These are phyloP conservation scores for Ypsolopha scabrella DNA, from an alignment of 2,888 invertebrate genomes.

Conservation along the genomic window DNA sequence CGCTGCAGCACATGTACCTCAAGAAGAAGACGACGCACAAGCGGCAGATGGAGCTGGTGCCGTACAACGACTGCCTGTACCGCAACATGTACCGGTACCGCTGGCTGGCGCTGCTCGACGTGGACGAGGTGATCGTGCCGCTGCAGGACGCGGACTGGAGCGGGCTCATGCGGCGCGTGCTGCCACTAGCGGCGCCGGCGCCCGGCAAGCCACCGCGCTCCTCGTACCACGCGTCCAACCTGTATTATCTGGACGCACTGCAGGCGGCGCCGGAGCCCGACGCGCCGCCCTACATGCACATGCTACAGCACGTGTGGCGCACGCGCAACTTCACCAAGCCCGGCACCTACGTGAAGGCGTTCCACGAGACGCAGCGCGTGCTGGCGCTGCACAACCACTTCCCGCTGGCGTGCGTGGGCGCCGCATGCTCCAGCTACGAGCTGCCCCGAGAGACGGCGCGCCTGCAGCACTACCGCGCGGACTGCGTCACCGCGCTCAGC, in stretches of 20 bases:
- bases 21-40: conserved; percentile 94
- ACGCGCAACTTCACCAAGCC: conserved; percentile 93
- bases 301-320: conserved; percentile 92
- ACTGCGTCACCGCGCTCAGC: conserved; percentile 89
- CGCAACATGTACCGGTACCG: conserved; percentile 91
- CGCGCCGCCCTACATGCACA: conserved; percentile 90
- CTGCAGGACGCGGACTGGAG: conserved; percentile 80
- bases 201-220: conserved; percentile 71
- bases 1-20: conserved; percentile 89
- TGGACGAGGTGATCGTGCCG: conserved; percentile 96
- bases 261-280: conserved; percentile 82
- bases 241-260: conserved; percentile 92
- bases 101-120: conserved; percentile 91
- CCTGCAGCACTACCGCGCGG: conserved; percentile 93
- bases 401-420: conserved; percentile 88
- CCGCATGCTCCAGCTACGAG: conserved; percentile 86
- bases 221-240: conserved; percentile 90
- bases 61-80: conserved; percentile 96
- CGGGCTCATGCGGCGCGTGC: conserved; percentile 79
- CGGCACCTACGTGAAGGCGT: conserved; percentile 93
- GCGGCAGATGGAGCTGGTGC: conserved; percentile 93
- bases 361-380: conserved; percentile 91
- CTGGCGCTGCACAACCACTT: conserved; percentile 93
- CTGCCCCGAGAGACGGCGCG: conserved; percentile 87
- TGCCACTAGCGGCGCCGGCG: conserved; percentile 73